These are phyloP conservation scores for Sarcophaga peregrina DNA, from an alignment of 1,140 invertebrate species.

Conservation along the genomic window DNA sequence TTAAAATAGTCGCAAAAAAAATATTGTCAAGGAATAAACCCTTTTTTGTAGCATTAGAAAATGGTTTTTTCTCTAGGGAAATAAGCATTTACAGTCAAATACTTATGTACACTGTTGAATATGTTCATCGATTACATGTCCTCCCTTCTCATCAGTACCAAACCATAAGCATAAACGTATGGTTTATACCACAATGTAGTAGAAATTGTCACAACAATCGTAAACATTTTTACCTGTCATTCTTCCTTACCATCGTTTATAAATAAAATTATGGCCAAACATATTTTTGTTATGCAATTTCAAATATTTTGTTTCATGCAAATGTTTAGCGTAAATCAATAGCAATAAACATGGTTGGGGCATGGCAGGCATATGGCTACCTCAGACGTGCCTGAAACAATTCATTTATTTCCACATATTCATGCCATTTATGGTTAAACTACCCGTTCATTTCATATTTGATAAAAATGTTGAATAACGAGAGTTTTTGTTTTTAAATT, in stretches of 20 bases:
- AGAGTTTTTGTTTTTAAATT: too few relatives aligned
- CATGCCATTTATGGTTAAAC: too few relatives aligned
- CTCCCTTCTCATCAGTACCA: neutral
- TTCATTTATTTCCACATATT: too few relatives aligned
- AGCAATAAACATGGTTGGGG: too few relatives aligned
- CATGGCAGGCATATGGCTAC: too few relatives aligned
- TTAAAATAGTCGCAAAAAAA: too few relatives aligned
- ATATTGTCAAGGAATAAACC: neutral
- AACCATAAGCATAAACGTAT: neutral
- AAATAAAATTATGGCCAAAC: neutral
- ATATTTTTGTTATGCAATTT: neutral
- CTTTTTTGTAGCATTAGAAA: neutral
- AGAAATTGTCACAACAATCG: conserved; percentile 11
- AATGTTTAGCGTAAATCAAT: too few relatives aligned
- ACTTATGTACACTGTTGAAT: neutral
- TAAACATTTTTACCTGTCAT: neutral
- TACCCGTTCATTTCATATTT: too few relatives aligned
- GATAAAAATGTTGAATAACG: too few relatives aligned
- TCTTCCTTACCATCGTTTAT: neutral
- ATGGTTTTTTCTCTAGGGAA: neutral
- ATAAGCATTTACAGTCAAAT: neutral
- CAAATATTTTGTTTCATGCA: neutral
- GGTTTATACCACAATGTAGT: neutral
- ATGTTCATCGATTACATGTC: neutral
- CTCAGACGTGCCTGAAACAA: too few relatives aligned